Evolutionary conservation across 2,888 invertebrate genomes (phyloP), one percentile per base, ranked within the genome.

Genomic region (Monopis laevigella): DNA sequence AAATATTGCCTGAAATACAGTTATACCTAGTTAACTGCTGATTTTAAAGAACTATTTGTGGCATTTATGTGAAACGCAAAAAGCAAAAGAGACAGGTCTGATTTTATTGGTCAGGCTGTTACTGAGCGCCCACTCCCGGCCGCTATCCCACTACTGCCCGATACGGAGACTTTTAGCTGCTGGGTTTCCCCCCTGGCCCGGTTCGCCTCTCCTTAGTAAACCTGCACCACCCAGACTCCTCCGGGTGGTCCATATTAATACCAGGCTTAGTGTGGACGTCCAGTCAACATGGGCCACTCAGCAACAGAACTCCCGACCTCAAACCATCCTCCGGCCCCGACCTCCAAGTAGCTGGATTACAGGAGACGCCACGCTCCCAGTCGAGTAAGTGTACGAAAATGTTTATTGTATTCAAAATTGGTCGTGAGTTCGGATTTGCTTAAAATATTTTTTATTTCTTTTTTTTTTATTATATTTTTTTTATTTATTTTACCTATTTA

Each of bases 141-240:
- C 92, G 95, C 95, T 89, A 92, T 93, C 94, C 95, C 93, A 91
- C 93, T 94, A 96, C 95, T 94, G 94, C 92, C 86, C 89, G 86
- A 93, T 94, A 92, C 93, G 94, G 93, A 88, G 91, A 92, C 93
- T 96, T 94, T 96, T 95, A 94, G 93, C 94, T 96, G 96, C 95
- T 96, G 92, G 88, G 93, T 95, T 93, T 90, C 95, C 93, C 92
- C 92, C 89, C 96, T 96, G 93, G 93, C 94, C 96, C 96, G 91
- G 85, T 96, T 83, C 95, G 90, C 91, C 92, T 88, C 93, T 94
- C 96, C 88, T 96, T 94, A 91, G 88, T 86, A 85, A 91, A 96
- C 96, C 80, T 80, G 78, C 72, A 73, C 65, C 66, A 57, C 70
- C 29, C 29, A 11, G 29, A 29, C 29, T 29, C 29, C 29, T 29